Base-by-base conservation (phyloP, 2,113 vertebrate species). In the Accipiter cooperii region DNA sequence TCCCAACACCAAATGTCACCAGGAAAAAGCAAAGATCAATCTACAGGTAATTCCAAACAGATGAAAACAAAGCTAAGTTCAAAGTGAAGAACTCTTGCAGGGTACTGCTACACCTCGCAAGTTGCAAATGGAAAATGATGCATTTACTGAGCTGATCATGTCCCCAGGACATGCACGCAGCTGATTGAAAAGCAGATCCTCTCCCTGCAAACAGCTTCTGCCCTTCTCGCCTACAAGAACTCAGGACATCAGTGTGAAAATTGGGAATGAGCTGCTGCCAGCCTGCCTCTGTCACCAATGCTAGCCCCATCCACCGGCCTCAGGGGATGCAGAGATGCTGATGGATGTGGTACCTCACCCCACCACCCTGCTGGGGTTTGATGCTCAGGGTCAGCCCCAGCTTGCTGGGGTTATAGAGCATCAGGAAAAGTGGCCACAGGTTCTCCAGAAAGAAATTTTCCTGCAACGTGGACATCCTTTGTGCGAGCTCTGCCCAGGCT, bases 301-400 rank as follows among this genome's bases (percentile, higher is more conserved):
- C 49, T 74, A 60, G 54, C 40, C 34, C 29, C 60, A 4, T 10
- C 40, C 2, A 0, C 44, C 0, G 0, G 33, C 47, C 36, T 36
- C 38, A 1, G n/a, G 29, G 52, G 42, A 33, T n/a, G 52, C 34
- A 8, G 47, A 57, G 82, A 17, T 13, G 42, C 77, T 29, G 34
- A 5, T 1, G 65, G 65, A 33, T 14, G 54, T 16, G 5, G 64
- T 6, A 24, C 29, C n/a, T 49, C 5, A 4, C 11, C 12, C 44
- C 57, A 18, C 26, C 2, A 2, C 16, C 38, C 51, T 22, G 6
- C 26, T 2, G 5, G 44, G 40, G 4, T 68, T 68, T 44, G 46
- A 28, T 10, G 19, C 24, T 34, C 2, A 1, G 71, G 24, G 12
- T 17, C 82, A 75, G 80, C 40, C 61, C n/a, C 19, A 16, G 25